Base-by-base conservation (phyloP, 23 tunicate species). In the Trididemnum miniatum region DNA sequence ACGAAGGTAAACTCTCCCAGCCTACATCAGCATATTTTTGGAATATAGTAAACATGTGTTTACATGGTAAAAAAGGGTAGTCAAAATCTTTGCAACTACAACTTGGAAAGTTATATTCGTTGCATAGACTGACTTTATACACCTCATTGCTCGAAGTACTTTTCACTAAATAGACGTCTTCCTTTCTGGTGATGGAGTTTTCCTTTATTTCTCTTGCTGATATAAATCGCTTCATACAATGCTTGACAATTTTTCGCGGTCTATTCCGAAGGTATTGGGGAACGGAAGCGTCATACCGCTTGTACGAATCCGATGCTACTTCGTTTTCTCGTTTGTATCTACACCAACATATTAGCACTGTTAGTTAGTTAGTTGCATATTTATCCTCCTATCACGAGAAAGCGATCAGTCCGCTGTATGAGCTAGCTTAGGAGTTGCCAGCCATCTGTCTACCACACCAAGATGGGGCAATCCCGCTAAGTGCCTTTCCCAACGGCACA, bases 1-100 rank as follows among this genome's bases (percentile, higher is more conserved):
- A 62, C 4, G n/a, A n/a, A 18, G 69, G 27, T 18, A 62, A 62
- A 62, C 27, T 20, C n/a, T 62, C 69, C 69, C 69, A 71, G 9
- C 51, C n/a, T 18, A 71, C 20, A 36, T 71, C 77, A 30, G 51
- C 24, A 25, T 71, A 71, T 23, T 34, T 71, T 30, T 71, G n/a
- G 25, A 34, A 36, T 12, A 71, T 34, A 20, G 77, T n/a, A 71
- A 71, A 71, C 77, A 71, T 71, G 25, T 71, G 77, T 33, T 71
- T 71, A 25, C 77, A 71, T 20, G 51, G 77, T 26, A 71, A 34
- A 22, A 36, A 71, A 36, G 31, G 0, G 22, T 25, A 30, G 51
- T n/a, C 0, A 71, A 71, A 71, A 36, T 71, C 51, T 0, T 0
- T 18, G 25, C 77, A 71, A 20, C 26, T 31, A 0, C 77, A 71